Evolutionary conservation across 2,797 vertebrate species (phyloP).

Genomic region (Sebastes minor): DNA sequence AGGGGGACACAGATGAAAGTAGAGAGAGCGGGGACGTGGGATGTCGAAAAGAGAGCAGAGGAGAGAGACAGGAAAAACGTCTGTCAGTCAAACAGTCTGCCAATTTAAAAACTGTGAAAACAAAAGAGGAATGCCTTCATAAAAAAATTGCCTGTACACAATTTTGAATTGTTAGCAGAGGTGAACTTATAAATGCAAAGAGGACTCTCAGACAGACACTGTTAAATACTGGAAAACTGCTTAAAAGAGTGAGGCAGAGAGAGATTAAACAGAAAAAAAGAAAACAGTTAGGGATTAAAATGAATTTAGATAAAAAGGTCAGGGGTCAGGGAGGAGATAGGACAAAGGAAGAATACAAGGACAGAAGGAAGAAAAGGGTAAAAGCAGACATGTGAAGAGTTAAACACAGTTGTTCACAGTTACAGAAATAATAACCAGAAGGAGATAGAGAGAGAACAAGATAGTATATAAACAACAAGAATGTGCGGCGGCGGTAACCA

Average conservation of each 20-base stretch:
- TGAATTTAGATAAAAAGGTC: neutral
- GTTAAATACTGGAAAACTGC: neutral
- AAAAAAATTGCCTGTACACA: neutral
- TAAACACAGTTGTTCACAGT: neutral
- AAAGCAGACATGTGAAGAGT: neutral
- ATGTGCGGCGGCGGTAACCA: neutral
- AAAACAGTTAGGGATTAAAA: neutral
- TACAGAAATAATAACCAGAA: neutral
- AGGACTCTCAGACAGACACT: neutral
- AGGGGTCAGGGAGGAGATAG: neutral
- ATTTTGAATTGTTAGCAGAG: neutral
- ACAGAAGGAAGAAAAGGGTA: neutral
- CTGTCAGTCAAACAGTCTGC: constrained; percentile 36
- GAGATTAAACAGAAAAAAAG: neutral
- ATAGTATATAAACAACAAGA: neutral
- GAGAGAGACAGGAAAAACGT: constrained; percentile 31
- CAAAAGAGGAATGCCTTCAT: neutral
- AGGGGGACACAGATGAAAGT: constrained; percentile 35
- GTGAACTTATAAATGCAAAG: neutral
- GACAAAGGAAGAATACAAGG: neutral
- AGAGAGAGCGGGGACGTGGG: constrained; percentile 16
- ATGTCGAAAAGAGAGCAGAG: constrained; percentile 15
- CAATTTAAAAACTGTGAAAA: constrained; percentile 9
- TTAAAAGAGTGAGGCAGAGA: neutral
- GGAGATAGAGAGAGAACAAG: neutral